phyloP scores from a whole-genome alignment of 2,113 vertebrate genomes.

The Pardalotus punctatus region DNA sequence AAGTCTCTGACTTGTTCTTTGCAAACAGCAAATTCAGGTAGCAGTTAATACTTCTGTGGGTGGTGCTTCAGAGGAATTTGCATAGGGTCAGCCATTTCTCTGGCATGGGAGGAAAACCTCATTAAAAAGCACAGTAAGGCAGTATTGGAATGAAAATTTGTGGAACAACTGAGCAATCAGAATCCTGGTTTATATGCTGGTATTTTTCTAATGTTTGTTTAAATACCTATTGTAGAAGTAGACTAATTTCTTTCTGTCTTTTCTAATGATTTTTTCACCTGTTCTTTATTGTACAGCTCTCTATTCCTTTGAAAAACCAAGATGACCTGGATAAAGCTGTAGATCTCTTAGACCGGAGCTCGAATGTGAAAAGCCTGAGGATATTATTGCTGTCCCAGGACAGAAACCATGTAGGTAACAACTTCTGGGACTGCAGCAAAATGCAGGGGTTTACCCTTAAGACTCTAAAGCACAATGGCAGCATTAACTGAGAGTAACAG shows the following conservation, averaged over 20 bases:
- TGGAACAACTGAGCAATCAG: not conserved
- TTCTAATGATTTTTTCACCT: not conserved
- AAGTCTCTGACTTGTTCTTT: not conserved
- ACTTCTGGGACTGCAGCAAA: not conserved
- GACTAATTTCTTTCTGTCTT: not conserved
- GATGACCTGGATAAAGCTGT: slow-evolving; percentile 94
- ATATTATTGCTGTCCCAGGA: slow-evolving; percentile 89
- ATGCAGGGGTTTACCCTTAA: not conserved
- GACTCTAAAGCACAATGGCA: not conserved
- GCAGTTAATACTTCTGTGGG: not conserved
- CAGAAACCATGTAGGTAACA: slow-evolving; percentile 84
- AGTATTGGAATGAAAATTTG: not conserved
- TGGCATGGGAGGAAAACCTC: not conserved
- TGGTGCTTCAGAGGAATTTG: not conserved
- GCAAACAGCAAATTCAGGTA: not conserved
- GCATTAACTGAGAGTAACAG: not conserved
- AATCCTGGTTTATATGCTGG: not conserved
- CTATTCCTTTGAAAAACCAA: slow-evolving; percentile 89
- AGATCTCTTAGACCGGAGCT: slow-evolving; percentile 91
- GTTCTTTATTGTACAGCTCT: slow-evolving; percentile 77
- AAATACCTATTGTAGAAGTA: not conserved
- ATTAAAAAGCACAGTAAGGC: not conserved
- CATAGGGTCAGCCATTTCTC: not conserved
- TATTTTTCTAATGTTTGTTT: not conserved
- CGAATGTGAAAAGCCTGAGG: slow-evolving; percentile 94